Evolutionary conservation across 2,113 vertebrate species (phyloP), one percentile per base, ranked within the genome.

Genomic region (Bostrychus sinensis): DNA sequence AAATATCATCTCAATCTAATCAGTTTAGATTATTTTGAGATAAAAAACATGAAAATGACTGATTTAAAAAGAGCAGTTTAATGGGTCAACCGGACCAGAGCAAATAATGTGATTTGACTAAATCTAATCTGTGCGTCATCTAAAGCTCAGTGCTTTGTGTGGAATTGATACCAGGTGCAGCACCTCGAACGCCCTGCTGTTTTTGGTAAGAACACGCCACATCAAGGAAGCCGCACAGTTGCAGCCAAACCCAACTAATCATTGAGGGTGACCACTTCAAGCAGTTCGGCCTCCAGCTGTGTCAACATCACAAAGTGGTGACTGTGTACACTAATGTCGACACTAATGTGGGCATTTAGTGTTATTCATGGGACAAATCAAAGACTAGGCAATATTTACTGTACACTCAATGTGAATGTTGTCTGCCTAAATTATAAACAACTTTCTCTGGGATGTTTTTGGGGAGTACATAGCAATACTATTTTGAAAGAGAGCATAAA

Each of bases 81-180:
- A n/a, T n/a, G n/a, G n/a, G n/a, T n/a, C n/a, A n/a, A n/a, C n/a
- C n/a, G n/a, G n/a, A n/a, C n/a, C n/a, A n/a, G n/a, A n/a, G n/a
- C n/a, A n/a, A n/a, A n/a, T n/a, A n/a, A n/a, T n/a, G n/a, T n/a
- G n/a, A n/a, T n/a, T n/a, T n/a, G 7, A 10, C 39, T 6, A 17
- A 42, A 16, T 38, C 12, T 46, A 4, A 46, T 23, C 19, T 46
- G 9, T 6, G 45, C 45, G 7, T 12, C 14, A 13, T 48, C 22
- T 5, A 25, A 70, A 68, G 69, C 72, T 73, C 60, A 58, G 19
- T 70, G 56, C 76, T 88, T 82, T 83, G 77, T 48, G 23, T 78
- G 66, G 75, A 84, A 88, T 85, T 73, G 78, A 77, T 77, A 78
- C 84, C 87, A 91, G 88, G 89, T 88, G 89, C 80, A 75, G 77